Evolutionary conservation across 1,140 invertebrate genomes (phyloP).

Genomic region (Hyles vespertilio): DNA sequence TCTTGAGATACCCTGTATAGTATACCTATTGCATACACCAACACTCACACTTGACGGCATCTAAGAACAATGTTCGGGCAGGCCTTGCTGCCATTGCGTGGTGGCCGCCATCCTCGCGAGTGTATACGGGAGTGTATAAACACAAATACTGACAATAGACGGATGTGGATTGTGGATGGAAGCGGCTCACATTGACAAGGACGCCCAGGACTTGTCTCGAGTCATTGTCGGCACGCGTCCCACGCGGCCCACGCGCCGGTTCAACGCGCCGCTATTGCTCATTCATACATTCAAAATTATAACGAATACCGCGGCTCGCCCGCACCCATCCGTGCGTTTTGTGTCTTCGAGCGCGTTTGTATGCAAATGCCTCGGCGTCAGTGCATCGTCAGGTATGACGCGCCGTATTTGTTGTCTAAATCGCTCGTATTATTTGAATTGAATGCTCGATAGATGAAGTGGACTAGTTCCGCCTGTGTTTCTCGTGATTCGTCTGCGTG

Average conservation of each 20-base stretch:
- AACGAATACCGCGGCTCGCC: conserved; percentile 63
- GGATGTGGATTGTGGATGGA: conserved; percentile 71
- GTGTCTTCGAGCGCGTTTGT: conserved; percentile 66
- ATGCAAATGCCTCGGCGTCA: conserved; percentile 69
- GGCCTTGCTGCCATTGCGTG: conserved; percentile 26
- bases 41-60: too few species aligned
- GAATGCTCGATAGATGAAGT: conserved; percentile 70
- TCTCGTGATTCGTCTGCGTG: conserved; percentile 45
- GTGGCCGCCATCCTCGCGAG: conserved; percentile 51
- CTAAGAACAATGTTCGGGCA: conserved; percentile 12
- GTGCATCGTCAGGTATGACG: conserved; percentile 63
- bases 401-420: conserved; percentile 70
- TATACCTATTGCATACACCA: too few species aligned
- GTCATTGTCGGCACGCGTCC: conserved; percentile 67
- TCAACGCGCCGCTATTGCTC: conserved; percentile 62
- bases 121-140: conserved; percentile 61
- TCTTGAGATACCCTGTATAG: too few species aligned
- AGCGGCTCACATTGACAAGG: conserved; percentile 74
- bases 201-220: conserved; percentile 70
- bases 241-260: conserved; percentile 65
- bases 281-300: conserved; percentile 76
- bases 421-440: conserved; percentile 73
- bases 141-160: conserved; percentile 72
- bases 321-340: conserved; percentile 58
- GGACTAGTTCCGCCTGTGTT: conserved; percentile 62